Evolutionary conservation across 1,140 invertebrate species (phyloP).

Genomic region (Aphidius gifuensis): DNA sequence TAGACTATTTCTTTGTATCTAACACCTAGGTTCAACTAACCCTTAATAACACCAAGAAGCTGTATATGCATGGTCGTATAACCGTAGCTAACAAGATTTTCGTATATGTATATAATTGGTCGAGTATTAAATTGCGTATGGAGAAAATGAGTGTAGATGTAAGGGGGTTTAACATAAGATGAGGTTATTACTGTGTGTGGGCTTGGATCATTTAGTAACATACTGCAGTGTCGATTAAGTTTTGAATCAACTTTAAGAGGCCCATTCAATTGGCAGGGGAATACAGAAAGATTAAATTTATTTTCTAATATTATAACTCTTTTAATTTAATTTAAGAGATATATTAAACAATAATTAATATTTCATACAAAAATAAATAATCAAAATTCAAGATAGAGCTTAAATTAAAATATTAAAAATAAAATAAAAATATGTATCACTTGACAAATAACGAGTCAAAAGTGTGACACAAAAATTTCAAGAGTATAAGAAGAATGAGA

Average conservation of each 20-base stretch:
- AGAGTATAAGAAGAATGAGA: not conserved
- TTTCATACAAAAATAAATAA: no score
- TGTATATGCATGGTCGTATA: constrained; percentile 39
- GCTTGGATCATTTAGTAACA: constrained; percentile 54
- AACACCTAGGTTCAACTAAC: constrained; percentile 25
- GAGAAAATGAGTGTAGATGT: constrained; percentile 21
- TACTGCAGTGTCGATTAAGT: constrained; percentile 49
- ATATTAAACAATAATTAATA: no score
- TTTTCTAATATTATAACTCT: not conserved
- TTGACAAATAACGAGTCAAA: not conserved
- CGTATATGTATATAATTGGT: constrained; percentile 54
- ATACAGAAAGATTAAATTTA: constrained; percentile 8
- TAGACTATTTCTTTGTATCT: not conserved
- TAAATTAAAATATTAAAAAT: not conserved
- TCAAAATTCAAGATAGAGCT: not conserved
- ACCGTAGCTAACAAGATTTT: constrained; percentile 56
- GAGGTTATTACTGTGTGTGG: constrained; percentile 42
- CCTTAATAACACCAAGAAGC: constrained; percentile 19
- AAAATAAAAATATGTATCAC: not conserved
- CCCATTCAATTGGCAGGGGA: constrained; percentile 21
- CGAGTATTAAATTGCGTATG: constrained; percentile 57
- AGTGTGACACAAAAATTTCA: not conserved
- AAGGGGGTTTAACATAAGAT: constrained; percentile 23
- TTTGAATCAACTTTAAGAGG: constrained; percentile 12
- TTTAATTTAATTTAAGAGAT: no score